phyloP scores from a whole-genome alignment of 2,113 vertebrate genomes.

The Platichthys stellatus region DNA sequence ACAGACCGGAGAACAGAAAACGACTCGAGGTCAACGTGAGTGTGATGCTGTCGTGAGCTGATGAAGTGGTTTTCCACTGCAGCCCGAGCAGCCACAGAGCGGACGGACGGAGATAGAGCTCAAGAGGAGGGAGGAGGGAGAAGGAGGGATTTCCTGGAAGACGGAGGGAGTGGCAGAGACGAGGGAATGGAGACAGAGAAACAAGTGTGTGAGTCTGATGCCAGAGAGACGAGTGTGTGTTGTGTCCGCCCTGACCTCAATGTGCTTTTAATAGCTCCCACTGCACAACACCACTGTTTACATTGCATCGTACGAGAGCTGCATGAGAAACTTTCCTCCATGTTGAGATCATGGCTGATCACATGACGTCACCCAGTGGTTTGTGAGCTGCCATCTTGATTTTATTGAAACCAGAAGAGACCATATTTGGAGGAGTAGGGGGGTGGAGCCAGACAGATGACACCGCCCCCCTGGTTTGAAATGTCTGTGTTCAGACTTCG shows the following conservation, averaged over 20 bases:
- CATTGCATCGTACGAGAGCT: background rate
- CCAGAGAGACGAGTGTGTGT: background rate
- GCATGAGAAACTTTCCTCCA: background rate
- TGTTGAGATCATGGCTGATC: background rate
- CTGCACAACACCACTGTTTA: background rate
- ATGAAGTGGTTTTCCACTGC: background rate
- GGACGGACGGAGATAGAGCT: slow-evolving; percentile 9
- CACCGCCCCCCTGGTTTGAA: too few species aligned
- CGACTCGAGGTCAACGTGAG: background rate
- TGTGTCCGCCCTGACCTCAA: background rate
- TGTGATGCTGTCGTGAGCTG: background rate
- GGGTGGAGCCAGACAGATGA: too few species aligned
- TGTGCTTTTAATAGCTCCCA: background rate
- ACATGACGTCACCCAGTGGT: too few species aligned
- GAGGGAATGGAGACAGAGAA: background rate
- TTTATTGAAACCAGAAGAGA: too few species aligned
- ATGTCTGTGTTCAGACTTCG: too few species aligned
- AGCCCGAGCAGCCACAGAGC: background rate
- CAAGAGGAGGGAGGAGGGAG: background rate
- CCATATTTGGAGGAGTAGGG: too few species aligned
- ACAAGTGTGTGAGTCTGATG: too few species aligned
- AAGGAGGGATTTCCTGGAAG: slow-evolving; percentile 29
- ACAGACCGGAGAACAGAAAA: background rate
- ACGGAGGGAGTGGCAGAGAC: slow-evolving; percentile 10
- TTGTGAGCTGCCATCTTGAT: too few species aligned